Evolutionary conservation across 2,113 vertebrate species (phyloP), one percentile per base, ranked within the genome.

Genomic region (Nycticorax nycticorax): DNA sequence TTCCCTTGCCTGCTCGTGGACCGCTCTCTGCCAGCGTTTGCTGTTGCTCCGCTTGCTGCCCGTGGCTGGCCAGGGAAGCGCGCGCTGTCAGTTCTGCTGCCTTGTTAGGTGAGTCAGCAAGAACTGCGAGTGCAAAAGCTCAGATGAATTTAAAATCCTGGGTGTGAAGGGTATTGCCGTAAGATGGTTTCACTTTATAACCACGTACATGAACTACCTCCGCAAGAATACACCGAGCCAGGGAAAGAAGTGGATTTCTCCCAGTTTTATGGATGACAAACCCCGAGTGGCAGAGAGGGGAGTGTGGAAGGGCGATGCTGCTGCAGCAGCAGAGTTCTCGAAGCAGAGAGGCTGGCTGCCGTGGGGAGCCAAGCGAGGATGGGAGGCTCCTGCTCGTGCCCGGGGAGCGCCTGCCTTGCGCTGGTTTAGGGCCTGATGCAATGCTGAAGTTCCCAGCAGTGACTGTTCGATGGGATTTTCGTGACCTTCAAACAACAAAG

Each of bases 401-500:
- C 1, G 1, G 62, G 22, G 24, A 56, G 77, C 33, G 10, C 12
- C 39, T n/a, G 83, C 62, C 72, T 47, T 0, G 3, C 33, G 47
- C 52, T 20, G 57, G 8, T 60, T 39, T 23, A 41, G 53, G 37
- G 59, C 69, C 37, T 13, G 37, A 14, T 16, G 21, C 0, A 19
- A 14, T 64, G 75, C 60, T 73, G 37, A 24, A 85, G 80, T n/a
- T 39, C 18, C 2, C 69, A 23, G 69, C 41, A 52, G 52, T 45
- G 37, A 15, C n/a, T 33, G 11, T 43, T n/a, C 32, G 59, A 68
- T 62, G 82, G 76, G 50, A 32, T 93, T 89, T 82, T 60, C 66
- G 19, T 28, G 80, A 94, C 94, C 94, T 96, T 92, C 55, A 35
- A 35, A 18, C 45, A 45, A 55, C 67, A 83, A 45, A 94, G 67